Evolutionary conservation across 2,113 vertebrate genomes (phyloP), one percentile per base, ranked within the genome.

Genomic region (Megaptera novaeangliae): DNA sequence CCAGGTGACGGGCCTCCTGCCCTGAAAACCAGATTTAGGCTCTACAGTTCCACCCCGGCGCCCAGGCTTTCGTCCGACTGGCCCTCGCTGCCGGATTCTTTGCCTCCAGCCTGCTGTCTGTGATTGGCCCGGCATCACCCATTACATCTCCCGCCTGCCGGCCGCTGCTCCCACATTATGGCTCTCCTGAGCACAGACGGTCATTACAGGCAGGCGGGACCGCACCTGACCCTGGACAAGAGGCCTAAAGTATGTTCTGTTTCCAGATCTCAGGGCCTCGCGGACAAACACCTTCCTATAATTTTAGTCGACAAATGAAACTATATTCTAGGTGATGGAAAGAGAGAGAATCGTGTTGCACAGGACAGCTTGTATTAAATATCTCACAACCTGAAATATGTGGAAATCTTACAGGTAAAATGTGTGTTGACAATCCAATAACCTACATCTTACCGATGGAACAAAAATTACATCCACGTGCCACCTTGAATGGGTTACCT

Each of bases 41-140:
- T 8, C 69, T 23, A 20, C 17, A 20, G 1, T 1, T 11, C 15
- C 74, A 17, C 20, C 34, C 64, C 27, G 1, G n/a, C 1, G n/a
- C 64, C 17, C 87, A 46, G 72, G 34, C 36, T 80, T 6, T 44
- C 20, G 1, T n/a, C 23, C 27, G 25, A 23, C 10, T 75, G 31
- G 8, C 10, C 12, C 20, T 1, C 20, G 14, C 49, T 52, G 6
- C 64, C 44, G 1, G 12, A 46, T 8, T 55, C 72, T 46, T 21
- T 11, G 39, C 44, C 44, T 80, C n/a, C 55, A 25, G 11, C 49
- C 41, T 36, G 18, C 57, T 31, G 13, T 46, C 39, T 63, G 63
- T 34, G 75, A 39, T 23, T 5, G 1, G 10, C 15, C 9, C 12
- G 39, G n/a, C 36, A 20, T 21, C 61, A 20, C 14, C 52, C 25